These are phyloP conservation scores for Drosophila prolongata DNA, from an alignment of 2,888 invertebrate genomes.

Conservation along the genomic window DNA sequence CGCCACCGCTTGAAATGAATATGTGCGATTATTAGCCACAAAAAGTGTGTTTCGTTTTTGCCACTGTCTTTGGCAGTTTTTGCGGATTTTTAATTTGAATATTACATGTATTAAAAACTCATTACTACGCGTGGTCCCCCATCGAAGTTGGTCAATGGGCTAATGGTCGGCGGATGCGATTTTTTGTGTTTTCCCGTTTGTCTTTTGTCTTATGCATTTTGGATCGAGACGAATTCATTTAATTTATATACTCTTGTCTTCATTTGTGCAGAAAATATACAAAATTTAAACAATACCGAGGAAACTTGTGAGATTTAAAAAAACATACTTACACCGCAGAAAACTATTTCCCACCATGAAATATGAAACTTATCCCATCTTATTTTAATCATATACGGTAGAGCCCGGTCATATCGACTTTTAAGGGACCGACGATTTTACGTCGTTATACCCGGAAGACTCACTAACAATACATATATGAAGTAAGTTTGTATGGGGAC, in stretches of 20 bases:
- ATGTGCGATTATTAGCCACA: slow-evolving; percentile 66
- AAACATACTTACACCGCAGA: too few relatives aligned
- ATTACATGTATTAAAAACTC: slow-evolving; percentile 78
- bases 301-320: too few relatives aligned
- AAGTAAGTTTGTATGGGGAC: too few relatives aligned
- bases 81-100: slow-evolving; percentile 72
- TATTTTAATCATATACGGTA: too few relatives aligned
- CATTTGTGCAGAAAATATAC: too few relatives aligned
- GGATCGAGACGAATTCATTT: slow-evolving; percentile 3
- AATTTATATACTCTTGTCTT: background rate
- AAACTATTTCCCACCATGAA: too few relatives aligned
- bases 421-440: too few relatives aligned
- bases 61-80: slow-evolving; percentile 38
- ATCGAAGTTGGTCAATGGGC: slow-evolving; percentile 75
- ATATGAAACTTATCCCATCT: too few relatives aligned
- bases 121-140: slow-evolving; percentile 57
- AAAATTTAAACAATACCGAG: too few relatives aligned
- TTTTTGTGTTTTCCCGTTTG: slow-evolving; percentile 8
- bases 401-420: too few relatives aligned
- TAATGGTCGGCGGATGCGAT: slow-evolving; percentile 65
- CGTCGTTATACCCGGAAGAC: too few relatives aligned
- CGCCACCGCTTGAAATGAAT: slow-evolving; percentile 68
- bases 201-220: slow-evolving; percentile 18
- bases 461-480: too few relatives aligned
- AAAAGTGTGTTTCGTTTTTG: slow-evolving; percentile 62